Percentiles rank a stretch among this genome's conserved stretches.
phyloP scores from a whole-genome alignment of 2,797 vertebrate species.

The Phataginus tetradactyla region DNA sequence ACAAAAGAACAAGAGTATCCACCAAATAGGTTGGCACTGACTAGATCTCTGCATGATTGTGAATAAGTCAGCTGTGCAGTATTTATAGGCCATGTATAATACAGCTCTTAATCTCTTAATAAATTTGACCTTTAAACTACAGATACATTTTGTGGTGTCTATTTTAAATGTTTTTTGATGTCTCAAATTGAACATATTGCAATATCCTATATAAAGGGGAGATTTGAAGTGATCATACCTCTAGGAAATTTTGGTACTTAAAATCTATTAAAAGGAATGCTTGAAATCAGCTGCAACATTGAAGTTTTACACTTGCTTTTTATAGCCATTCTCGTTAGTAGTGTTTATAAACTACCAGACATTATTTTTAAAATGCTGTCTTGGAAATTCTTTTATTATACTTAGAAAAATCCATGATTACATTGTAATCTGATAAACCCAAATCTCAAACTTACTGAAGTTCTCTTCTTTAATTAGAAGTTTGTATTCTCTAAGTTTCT shows the following conservation, averaged over 20 bases:
- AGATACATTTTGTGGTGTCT: slow-evolving; percentile 85
- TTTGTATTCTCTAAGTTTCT: slow-evolving; percentile 43
- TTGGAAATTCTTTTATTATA: slow-evolving; percentile 57
- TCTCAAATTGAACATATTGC: slow-evolving; percentile 85
- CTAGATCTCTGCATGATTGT: slow-evolving; percentile 85
- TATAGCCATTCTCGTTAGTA: slow-evolving; percentile 72
- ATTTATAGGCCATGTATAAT: slow-evolving; percentile 89
- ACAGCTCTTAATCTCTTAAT: slow-evolving; percentile 92
- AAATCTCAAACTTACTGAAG: neutral
- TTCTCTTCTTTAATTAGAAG: slow-evolving; percentile 31
- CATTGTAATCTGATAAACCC: neutral
- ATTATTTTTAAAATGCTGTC: slow-evolving; percentile 39
- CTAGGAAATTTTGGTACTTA: slow-evolving; percentile 81
- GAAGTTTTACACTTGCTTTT: slow-evolving; percentile 80
- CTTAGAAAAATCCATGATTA: slow-evolving; percentile 48
- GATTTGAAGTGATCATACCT: slow-evolving; percentile 84
- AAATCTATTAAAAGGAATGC: slow-evolving; percentile 80
- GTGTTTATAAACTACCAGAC: slow-evolving; percentile 59
- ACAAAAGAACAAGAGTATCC: slow-evolving; percentile 97
- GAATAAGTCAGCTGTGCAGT: slow-evolving; percentile 88
- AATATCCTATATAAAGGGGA: slow-evolving; percentile 85
- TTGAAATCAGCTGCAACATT: slow-evolving; percentile 81
- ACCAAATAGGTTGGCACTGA: slow-evolving; percentile 92
- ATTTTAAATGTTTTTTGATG: slow-evolving; percentile 88
- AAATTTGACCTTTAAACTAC: slow-evolving; percentile 90